Percentiles rank a stretch among this genome's conserved stretches.
Conservation (phyloP, 2,888 invertebrate genomes). For the Bugulina stolonifera region DNA sequence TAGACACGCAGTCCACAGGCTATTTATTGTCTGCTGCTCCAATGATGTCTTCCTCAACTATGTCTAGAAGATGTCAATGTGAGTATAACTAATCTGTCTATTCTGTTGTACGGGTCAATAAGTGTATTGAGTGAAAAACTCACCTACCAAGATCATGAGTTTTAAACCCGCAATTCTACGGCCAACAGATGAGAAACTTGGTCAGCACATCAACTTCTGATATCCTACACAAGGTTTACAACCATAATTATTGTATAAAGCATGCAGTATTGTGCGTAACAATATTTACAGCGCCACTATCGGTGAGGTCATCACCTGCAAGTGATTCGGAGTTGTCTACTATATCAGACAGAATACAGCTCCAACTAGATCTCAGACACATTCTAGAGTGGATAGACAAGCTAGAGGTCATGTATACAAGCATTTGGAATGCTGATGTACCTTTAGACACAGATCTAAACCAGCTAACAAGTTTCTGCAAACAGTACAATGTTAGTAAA, state of each 20-base stretch:
- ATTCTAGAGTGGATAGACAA: slow-evolving; percentile 10
- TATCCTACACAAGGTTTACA: neutral
- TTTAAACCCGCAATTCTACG: too few relatives aligned
- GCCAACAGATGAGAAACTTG: too few relatives aligned
- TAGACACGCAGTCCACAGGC: neutral
- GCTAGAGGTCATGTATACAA: slow-evolving; percentile 11
- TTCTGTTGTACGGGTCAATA: too few relatives aligned
- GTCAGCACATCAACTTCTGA: too few relatives aligned
- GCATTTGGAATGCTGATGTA: neutral
- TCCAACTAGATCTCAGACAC: neutral
- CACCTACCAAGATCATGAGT: too few relatives aligned
- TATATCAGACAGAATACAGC: neutral
- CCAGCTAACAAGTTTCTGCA: neutral
- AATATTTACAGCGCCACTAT: neutral
- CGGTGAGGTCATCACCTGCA: neutral
- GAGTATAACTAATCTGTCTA: too few relatives aligned
- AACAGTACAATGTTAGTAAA: slow-evolving; percentile 19
- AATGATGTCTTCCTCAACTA: neutral
- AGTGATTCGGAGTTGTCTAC: neutral
- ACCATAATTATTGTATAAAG: too few relatives aligned
- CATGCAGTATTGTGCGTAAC: too few relatives aligned
- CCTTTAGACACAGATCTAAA: too few relatives aligned
- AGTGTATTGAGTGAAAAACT: too few relatives aligned
- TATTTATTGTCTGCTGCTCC: slow-evolving; percentile 4
- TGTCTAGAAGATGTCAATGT: neutral